Evolutionary conservation across 2,888 invertebrate genomes (phyloP), one percentile per base, ranked within the genome.

Genomic region (Drosophila mettleri): DNA sequence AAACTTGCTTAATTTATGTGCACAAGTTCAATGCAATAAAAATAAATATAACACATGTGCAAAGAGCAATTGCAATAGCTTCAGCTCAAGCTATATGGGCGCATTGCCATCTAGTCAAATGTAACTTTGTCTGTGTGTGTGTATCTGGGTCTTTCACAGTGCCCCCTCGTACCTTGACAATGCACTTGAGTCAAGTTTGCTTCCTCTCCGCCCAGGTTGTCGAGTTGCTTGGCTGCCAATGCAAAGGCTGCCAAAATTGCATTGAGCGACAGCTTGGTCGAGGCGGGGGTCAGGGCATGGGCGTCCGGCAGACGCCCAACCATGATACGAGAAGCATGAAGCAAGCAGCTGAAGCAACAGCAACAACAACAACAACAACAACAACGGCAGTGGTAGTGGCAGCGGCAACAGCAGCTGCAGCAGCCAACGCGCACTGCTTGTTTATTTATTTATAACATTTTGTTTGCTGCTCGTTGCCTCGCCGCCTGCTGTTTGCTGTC

Each of bases 121-220:
- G n/a, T n/a, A n/a, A n/a, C n/a, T n/a, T n/a, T 82, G 52, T 77
- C 60, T 48, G 18, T 39, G 34, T 51, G 18, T 48, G 16, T 63
- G 49, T 61, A 69, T 64, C 51, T 72, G 66, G 53, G 55, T 63
- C 62, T 68, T 63, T 36, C n/a, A n/a, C 53, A 49, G 53, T 45
- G 62, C 46, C 58, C 67, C 52, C 27, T 36, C 14, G 72, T 72
- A 67, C 86, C 86, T 86, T 86, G 86, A 80, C 86, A 86, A 86
- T 86, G 88, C 84, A 84, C 86, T 86, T 86, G 86, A 86, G 76
- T 84, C 80, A 86, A 83, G 80, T 85, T 80, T 80, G 85, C 77
- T 88, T 86, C 88, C 83, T 83, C 74, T 61, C 74, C 61, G 60
- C 59, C 62, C 74, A 66, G 69, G 63, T 65, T 58, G 64, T 33